These are phyloP conservation scores for Coleophora deauratella DNA, from an alignment of 2,888 invertebrate genomes.

Conservation along the genomic window DNA sequence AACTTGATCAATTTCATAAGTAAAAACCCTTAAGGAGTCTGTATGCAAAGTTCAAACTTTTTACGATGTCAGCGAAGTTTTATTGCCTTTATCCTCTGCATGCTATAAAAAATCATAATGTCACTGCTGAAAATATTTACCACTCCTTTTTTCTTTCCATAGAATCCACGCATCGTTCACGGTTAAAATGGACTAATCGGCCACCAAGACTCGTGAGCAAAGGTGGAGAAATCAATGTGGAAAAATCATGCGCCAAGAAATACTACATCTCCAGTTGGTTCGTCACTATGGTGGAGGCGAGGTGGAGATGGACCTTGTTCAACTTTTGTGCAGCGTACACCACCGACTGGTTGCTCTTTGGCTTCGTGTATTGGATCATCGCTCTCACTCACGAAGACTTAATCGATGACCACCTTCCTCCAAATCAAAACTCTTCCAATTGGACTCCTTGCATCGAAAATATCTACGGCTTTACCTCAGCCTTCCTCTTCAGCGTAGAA, in stretches of 20 bases:
- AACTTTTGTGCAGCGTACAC: constrained; percentile 89
- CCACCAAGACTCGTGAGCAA: constrained; percentile 80
- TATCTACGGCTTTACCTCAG: constrained; percentile 91
- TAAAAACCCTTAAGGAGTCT: no score
- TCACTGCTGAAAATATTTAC: no score
- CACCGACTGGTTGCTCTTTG: constrained; percentile 91
- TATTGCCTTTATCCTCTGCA: no score
- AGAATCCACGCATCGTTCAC: constrained; percentile 19
- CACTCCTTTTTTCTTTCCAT: neutral
- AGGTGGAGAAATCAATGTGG: constrained; percentile 91
- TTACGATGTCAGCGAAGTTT: no score
- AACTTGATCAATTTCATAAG: no score
- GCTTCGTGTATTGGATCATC: constrained; percentile 92
- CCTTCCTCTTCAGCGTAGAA: constrained; percentile 96
- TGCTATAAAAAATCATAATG: no score
- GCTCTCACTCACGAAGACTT: constrained; percentile 92
- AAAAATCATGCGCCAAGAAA: constrained; percentile 77
- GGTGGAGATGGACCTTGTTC: constrained; percentile 94
- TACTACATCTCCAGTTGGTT: constrained; percentile 82
- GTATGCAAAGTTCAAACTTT: no score
- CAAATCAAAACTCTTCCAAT: constrained; percentile 62
- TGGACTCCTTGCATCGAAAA: constrained; percentile 92
- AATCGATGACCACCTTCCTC: constrained; percentile 76
- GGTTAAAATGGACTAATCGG: constrained; percentile 20
- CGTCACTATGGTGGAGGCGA: constrained; percentile 86